These are phyloP conservation scores for Eutrigla gurnardus DNA, from an alignment of 2,797 vertebrate genomes.

Conservation along the genomic window DNA sequence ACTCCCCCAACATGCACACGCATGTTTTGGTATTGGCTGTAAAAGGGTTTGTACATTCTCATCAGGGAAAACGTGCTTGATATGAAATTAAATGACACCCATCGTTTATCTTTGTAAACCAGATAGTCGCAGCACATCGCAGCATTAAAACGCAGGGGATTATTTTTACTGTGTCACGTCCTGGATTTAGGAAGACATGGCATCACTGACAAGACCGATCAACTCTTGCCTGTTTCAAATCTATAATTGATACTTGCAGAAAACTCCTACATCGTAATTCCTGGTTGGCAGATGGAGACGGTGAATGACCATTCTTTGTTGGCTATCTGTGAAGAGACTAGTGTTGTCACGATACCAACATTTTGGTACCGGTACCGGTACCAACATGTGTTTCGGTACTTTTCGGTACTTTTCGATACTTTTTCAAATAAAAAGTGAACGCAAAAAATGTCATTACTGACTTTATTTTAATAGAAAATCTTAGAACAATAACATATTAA, in stretches of 20 bases:
- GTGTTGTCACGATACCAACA: too few species aligned
- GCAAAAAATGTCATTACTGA: too few species aligned
- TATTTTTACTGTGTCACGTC: constrained; percentile 45
- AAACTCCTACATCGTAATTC: constrained; percentile 12
- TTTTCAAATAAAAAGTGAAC: too few species aligned
- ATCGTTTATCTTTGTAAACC: constrained; percentile 55
- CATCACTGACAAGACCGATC: constrained; percentile 35
- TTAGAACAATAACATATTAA: too few species aligned
- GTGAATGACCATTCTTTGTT: constrained; percentile 52
- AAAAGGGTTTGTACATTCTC: constrained; percentile 11
- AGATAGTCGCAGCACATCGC: constrained; percentile 30
- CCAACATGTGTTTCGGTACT: too few species aligned
- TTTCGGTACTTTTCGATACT: too few species aligned
- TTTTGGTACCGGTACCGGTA: too few species aligned
- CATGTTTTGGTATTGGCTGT: background rate
- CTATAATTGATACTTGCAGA: constrained; percentile 32
- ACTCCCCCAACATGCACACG: background rate
- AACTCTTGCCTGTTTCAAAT: constrained; percentile 31
- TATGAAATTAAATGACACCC: constrained; percentile 54
- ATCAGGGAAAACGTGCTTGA: constrained; percentile 29
- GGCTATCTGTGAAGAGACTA: constrained; percentile 43
- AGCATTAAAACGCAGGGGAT: constrained; percentile 59
- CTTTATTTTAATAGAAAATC: too few species aligned
- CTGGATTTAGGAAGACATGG: constrained; percentile 55
- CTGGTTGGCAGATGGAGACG: constrained; percentile 33